Conservation (phyloP, 2,888 invertebrate species). For the Cephus pulcher region DNA sequence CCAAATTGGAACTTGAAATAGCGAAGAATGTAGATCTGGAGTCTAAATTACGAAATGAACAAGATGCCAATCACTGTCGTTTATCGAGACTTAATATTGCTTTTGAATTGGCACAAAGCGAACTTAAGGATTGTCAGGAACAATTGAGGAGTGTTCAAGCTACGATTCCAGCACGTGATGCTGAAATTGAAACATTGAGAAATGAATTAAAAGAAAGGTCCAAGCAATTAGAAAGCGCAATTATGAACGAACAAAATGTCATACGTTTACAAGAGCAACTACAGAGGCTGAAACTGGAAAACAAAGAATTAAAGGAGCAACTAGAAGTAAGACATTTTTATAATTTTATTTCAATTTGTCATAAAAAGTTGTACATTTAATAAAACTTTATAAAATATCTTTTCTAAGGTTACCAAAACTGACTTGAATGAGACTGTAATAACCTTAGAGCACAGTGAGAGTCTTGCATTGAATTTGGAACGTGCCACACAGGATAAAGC, state of each 20-base stretch:
- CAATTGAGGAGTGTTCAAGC: slow-evolving; percentile 58
- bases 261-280: slow-evolving; percentile 66
- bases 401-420: slow-evolving; percentile 48
- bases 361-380: slow-evolving; percentile 14
- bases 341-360: slow-evolving; percentile 8
- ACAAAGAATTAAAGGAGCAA: slow-evolving; percentile 65
- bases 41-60: slow-evolving; percentile 54
- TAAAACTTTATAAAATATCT: slow-evolving; percentile 12
- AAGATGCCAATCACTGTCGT: slow-evolving; percentile 60
- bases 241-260: slow-evolving; percentile 68
- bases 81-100: slow-evolving; percentile 61
- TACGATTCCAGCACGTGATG: slow-evolving; percentile 61
- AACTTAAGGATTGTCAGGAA: slow-evolving; percentile 61
- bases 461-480: slow-evolving; percentile 54
- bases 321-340: slow-evolving; percentile 42
- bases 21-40: slow-evolving; percentile 58
- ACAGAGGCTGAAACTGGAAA: slow-evolving; percentile 67
- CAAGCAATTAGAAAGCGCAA: slow-evolving; percentile 65
- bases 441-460: slow-evolving; percentile 57
- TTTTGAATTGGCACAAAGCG: slow-evolving; percentile 59
- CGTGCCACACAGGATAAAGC: slow-evolving; percentile 57
- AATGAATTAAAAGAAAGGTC: slow-evolving; percentile 69
- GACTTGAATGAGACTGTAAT: slow-evolving; percentile 59
- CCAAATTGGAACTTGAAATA: slow-evolving; percentile 64
- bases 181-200: slow-evolving; percentile 68